Base-by-base conservation (phyloP, 2,888 invertebrate genomes). In the Dasysyrphus tricinctus region DNA sequence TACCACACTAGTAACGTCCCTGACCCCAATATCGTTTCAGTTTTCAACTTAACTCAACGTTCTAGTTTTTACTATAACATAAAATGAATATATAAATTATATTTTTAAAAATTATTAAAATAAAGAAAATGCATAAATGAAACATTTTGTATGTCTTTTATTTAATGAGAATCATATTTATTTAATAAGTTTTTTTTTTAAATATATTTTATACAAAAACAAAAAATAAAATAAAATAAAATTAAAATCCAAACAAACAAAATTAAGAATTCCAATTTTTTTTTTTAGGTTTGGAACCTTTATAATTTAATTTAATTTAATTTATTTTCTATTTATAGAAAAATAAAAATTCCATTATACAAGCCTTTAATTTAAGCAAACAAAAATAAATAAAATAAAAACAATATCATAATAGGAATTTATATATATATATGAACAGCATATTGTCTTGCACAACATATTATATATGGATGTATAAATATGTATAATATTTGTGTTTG, bases 121-220 rank as follows among this genome's bases (percentile, higher is more conserved):
- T n/a, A 37, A 72, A 56, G 12, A 59, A 76, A 69, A 47, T 73
- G 59, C n/a, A 73, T 42, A 73, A 74, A 44, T 59, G 34, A 44
- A 84, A 80, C 54, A 80, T 65, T 72, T 67, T 59, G n/a, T 47
- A 69, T 75, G 75, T 83, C 74, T 80, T 79, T 80, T 82, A 57
- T 77, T 82, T 70, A 42, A 67, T 78, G 59, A 54, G 73, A 73
- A 72, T 57, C 32, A 29, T 67, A 56, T 57, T 32, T 74, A 63
- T 29, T 59, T 73, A n/a, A 54, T 61, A 8, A 8, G 11, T 59
- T 42, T 73, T 34, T 49, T 61, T 9, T 63, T 67, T 81, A 69
- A 81, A 73, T 73, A 78, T 73, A 81, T 83, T 85, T 85, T 84
- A 87, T 88, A 84, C 78, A 78, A 83, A 79, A 88, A 78, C 76